Evolutionary conservation across 2,888 invertebrate genomes (phyloP).

Genomic region (Danaus chrysippus): DNA sequence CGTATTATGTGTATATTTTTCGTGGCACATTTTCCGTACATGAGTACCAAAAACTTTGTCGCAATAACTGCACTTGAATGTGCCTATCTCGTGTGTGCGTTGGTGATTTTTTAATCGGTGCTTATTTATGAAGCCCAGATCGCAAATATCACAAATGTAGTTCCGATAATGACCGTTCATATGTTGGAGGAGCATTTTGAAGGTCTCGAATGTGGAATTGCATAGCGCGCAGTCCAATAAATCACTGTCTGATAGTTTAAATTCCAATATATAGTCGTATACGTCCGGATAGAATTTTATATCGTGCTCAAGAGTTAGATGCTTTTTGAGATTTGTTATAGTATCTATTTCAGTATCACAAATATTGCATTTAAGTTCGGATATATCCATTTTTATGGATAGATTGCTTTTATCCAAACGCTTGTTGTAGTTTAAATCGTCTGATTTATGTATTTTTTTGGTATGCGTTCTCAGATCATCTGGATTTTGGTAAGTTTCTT

Average conservation of each 20-base stretch:
- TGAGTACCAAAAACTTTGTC: constrained; percentile 60
- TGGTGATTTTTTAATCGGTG: constrained; percentile 60
- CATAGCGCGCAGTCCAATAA: constrained; percentile 60
- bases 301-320: constrained; percentile 52
- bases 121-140: constrained; percentile 62
- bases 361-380: constrained; percentile 54
- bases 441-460: constrained; percentile 41
- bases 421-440: constrained; percentile 46
- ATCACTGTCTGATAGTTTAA: constrained; percentile 52
- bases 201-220: constrained; percentile 59
- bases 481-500: constrained; percentile 44
- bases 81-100: constrained; percentile 56
- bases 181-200: constrained; percentile 65
- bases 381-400: constrained; percentile 65
- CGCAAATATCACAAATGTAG: constrained; percentile 63
- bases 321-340: constrained; percentile 51
- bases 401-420: constrained; percentile 57
- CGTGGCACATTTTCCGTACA: constrained; percentile 57
- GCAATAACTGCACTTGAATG: constrained; percentile 58
- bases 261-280: constrained; percentile 61
- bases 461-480: constrained; percentile 47
- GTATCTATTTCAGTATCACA: constrained; percentile 44
- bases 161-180: constrained; percentile 71
- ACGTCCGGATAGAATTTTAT: constrained; percentile 57
- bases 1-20: constrained; percentile 63